phyloP scores from a whole-genome alignment of 1,140 invertebrate species.

The Aphaenogaster rudis region DNA sequence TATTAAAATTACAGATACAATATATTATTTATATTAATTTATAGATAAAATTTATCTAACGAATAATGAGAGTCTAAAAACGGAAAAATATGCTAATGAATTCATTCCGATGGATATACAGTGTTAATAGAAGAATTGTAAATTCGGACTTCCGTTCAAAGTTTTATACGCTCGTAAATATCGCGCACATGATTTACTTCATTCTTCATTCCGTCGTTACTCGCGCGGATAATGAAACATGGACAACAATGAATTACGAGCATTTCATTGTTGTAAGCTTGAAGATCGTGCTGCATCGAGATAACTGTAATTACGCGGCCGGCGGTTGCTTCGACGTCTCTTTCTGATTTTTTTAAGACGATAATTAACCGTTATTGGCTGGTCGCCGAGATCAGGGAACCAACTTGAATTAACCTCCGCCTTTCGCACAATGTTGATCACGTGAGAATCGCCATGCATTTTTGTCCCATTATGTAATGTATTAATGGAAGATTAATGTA shows the following conservation, averaged over 20 bases:
- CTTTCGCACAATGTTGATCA: slow-evolving; percentile 1
- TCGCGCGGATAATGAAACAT: slow-evolving; percentile 38
- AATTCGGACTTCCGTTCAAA: neutral
- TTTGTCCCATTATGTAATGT: slow-evolving; percentile 18
- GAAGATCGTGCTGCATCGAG: slow-evolving; percentile 22
- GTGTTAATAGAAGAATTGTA: neutral
- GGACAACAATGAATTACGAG: slow-evolving; percentile 51
- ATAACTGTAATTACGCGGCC: slow-evolving; percentile 58
- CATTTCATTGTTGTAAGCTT: slow-evolving; percentile 47
- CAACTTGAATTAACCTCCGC: slow-evolving; percentile 37
- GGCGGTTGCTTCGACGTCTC: slow-evolving; percentile 18
- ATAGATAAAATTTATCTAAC: neutral
- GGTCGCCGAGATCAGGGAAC: slow-evolving; percentile 31
- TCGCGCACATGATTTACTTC: slow-evolving; percentile 43
- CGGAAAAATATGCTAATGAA: neutral
- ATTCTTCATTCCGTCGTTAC: neutral
- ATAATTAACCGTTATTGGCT: slow-evolving; percentile 53
- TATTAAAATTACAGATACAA: no score
- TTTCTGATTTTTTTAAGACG: slow-evolving; percentile 26
- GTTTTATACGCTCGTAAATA: slow-evolving; percentile 42
- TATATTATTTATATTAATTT: no score
- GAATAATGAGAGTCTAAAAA: neutral
- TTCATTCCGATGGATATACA: neutral
- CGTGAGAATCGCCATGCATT: neutral
- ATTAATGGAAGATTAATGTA: neutral